These are phyloP conservation scores for Lepus americanus DNA, from an alignment of 2,113 vertebrate species.

Conservation along the genomic window DNA sequence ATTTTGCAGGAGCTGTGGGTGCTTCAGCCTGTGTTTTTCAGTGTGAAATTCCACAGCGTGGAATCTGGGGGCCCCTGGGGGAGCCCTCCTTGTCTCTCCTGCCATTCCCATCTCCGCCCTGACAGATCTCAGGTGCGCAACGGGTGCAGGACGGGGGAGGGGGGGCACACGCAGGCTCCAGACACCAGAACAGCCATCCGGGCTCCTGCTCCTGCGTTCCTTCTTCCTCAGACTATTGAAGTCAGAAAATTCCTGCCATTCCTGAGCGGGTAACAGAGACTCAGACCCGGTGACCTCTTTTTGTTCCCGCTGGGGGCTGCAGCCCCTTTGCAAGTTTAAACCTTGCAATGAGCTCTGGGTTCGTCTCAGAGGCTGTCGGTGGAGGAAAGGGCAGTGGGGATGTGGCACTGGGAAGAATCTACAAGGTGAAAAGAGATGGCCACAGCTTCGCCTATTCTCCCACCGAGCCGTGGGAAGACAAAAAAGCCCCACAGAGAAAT, in stretches of 20 bases:
- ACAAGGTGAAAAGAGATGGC: neutral
- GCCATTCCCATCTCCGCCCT: neutral
- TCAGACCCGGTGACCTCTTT: slow-evolving; percentile 79
- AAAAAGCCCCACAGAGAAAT: neutral
- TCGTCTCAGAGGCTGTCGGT: neutral
- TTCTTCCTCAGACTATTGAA: slow-evolving; percentile 73
- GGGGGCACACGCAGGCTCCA: slow-evolving; percentile 28
- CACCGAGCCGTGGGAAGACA: neutral
- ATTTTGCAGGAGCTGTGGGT: neutral
- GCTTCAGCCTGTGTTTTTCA: neutral
- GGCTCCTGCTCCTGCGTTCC: neutral
- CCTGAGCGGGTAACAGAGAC: slow-evolving; percentile 78
- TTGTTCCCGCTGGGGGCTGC: slow-evolving; percentile 75
- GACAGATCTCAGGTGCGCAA: neutral
- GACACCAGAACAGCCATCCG: slow-evolving; percentile 54
- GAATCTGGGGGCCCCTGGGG: neutral
- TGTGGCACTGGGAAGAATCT: neutral
- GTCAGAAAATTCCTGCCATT: slow-evolving; percentile 85
- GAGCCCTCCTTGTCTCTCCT: neutral
- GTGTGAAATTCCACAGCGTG: neutral
- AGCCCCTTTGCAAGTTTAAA: slow-evolving; percentile 68
- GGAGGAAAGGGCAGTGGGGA: neutral
- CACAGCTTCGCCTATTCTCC: neutral
- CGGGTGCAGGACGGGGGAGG: neutral
- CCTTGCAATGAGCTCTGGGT: slow-evolving; percentile 38